A percentile compares a stretch with the other conserved stretches of the same genome.
Evolutionary conservation across 2,797 vertebrate species (phyloP).

Genomic region (Micrastur ruficollis): DNA sequence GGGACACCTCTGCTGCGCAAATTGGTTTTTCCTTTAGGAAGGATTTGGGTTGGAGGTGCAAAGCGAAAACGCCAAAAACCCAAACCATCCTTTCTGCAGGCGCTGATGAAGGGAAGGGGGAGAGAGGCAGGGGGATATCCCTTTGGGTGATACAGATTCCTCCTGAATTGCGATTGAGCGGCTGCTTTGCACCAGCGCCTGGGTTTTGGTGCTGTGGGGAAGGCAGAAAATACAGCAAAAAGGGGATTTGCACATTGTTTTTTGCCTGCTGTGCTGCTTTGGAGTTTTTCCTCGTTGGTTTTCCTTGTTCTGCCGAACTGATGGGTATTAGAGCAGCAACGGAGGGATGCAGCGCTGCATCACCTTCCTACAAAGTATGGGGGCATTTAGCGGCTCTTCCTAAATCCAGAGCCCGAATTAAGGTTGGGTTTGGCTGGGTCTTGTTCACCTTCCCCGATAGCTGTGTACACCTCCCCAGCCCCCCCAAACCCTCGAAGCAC

Average conservation of each 20-base stretch:
- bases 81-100: not conserved
- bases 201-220: not conserved
- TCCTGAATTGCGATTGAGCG: not conserved
- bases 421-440: not conserved
- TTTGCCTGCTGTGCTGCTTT: not conserved
- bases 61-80: not conserved
- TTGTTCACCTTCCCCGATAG: not conserved
- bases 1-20: not conserved
- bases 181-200: not conserved
- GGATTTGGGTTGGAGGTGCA: no score
- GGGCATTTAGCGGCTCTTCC: not conserved
- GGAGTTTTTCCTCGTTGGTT: not conserved
- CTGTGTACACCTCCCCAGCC: not conserved
- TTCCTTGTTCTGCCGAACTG: not conserved
- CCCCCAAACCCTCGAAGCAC: not conserved
- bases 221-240: not conserved
- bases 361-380: accelerated
- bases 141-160: not conserved
- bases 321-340: not conserved
- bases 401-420: not conserved
- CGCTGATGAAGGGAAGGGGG: not conserved
- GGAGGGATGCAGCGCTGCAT: not conserved
- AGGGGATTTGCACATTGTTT: accelerated
- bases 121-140: not conserved
- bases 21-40: not conserved